Conservation (phyloP, 2,113 vertebrate species). For the Chaetodon auriga region DNA sequence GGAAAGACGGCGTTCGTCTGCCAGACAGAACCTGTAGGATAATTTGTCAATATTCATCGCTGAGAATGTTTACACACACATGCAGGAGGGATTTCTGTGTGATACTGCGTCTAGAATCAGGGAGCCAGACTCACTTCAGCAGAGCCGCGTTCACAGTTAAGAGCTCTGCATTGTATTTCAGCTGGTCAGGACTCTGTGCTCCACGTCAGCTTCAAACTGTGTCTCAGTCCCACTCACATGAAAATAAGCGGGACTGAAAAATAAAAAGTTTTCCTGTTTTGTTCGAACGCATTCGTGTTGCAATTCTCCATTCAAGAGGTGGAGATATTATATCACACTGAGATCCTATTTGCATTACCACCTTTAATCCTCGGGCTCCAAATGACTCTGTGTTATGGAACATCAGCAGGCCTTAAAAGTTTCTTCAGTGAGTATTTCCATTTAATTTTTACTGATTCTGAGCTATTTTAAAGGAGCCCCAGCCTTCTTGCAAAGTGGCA, state of each 20-base stretch:
- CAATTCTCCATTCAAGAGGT: not conserved
- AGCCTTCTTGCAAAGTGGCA: not conserved
- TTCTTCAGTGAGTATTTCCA: not conserved
- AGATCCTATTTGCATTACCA: not conserved
- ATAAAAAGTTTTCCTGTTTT: not conserved
- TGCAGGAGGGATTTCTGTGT: not conserved
- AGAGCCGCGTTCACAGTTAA: not conserved
- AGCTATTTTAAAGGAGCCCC: not conserved
- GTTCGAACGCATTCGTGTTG: not conserved
- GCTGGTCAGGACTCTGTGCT: not conserved
- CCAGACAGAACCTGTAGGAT: not conserved
- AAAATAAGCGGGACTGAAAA: not conserved
- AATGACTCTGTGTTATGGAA: not conserved
- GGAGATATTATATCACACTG: not conserved
- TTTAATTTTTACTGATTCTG: not conserved
- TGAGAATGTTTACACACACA: not conserved
- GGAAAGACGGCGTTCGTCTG: not conserved
- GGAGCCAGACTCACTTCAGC: not conserved
- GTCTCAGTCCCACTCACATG: not conserved
- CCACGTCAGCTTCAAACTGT: not conserved
- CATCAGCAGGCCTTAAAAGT: not conserved
- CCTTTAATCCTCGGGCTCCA: not conserved
- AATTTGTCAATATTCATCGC: not conserved
- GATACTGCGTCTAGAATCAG: not conserved
- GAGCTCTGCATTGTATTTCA: not conserved